Evolutionary conservation across 2,888 invertebrate genomes (phyloP).

Genomic region (Schizaphis graminum): DNA sequence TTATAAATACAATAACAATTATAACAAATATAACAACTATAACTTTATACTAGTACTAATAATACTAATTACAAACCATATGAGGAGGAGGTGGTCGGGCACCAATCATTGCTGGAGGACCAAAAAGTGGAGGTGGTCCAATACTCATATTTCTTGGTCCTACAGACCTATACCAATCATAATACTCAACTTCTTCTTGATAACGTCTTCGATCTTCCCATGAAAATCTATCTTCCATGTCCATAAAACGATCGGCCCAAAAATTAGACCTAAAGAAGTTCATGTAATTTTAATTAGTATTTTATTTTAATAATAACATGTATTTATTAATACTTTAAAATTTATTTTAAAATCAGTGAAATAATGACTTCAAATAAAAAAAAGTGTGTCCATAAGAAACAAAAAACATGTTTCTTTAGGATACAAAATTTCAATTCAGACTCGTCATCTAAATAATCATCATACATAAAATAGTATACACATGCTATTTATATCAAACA

Average conservation of each 20-base stretch:
- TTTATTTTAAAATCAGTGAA: neutral
- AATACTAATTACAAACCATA: conserved; percentile 31
- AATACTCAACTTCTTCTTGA: conserved; percentile 81
- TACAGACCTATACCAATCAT: conserved; percentile 79
- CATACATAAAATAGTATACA: conserved; percentile 13
- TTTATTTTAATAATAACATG: neutral
- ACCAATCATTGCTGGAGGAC: conserved; percentile 71
- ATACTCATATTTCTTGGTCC: conserved; percentile 61
- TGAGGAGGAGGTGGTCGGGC: conserved; percentile 71
- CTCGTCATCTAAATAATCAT: conserved; percentile 60
- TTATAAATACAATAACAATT: neutral
- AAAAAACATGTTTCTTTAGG: conserved; percentile 41
- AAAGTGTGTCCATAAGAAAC: conserved; percentile 17
- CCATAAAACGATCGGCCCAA: conserved; percentile 73
- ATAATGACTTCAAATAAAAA: conserved; percentile 52
- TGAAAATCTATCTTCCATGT: conserved; percentile 86
- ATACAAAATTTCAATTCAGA: conserved; percentile 39
- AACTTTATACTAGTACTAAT: neutral
- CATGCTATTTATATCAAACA: neutral
- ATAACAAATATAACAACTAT: no score
- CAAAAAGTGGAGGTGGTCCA: conserved; percentile 66
- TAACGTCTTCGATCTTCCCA: conserved; percentile 88
- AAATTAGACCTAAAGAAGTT: conserved; percentile 66
- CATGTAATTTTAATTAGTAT: neutral
- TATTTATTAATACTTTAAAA: neutral